Base-by-base conservation (phyloP, 1,140 invertebrate genomes). In the Pachyrhynchus sulphureomaculatus region DNA sequence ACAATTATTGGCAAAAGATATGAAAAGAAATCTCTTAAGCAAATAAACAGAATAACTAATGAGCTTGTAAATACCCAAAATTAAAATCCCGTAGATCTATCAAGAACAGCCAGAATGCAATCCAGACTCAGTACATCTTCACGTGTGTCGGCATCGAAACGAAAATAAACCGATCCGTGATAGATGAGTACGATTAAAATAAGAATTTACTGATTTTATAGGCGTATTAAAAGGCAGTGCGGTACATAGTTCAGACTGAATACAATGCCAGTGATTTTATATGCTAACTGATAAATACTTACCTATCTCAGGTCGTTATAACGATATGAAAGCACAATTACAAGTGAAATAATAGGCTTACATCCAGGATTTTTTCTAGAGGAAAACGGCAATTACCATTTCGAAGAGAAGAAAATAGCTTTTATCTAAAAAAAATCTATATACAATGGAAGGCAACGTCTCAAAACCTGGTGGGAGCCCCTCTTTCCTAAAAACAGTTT, bases 141-240 rank as follows among this genome's bases (percentile, higher is more conserved):
- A 33, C 57, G 48, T 49, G 55, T 60, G 57, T 60, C 57, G 47
- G 48, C 45, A 15, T 42, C 12, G 47, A 12, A 60, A 60, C 57
- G 57, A 60, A 60, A 60, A 60, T 60, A 60, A 60, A 51, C 57
- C 57, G 57, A 60, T 29, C 44, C 20, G 47, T 60, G 57, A 60
- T 60, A 60, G 37, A 60, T 60, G 57, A 60, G 10, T 4, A 33
- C 57, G 57, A 60, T 60, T 60, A 60, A 60, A 60, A 52, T 60
- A 60, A 60, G 57, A 60, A 60, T 51, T 60, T 60, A 42, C 44
- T 45, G 18, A 58, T 58, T 58, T 58, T 48, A 58, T 37, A 17
- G 39, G 4, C 24, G 26, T 29, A 20, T 39, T 56, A 34, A 21
- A 20, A 13, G 33, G 3, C 36, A 54, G 21, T 24, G 34, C 32